Evolutionary conservation across 2,797 vertebrate species (phyloP).

Genomic region (Onychomys arenicola): DNA sequence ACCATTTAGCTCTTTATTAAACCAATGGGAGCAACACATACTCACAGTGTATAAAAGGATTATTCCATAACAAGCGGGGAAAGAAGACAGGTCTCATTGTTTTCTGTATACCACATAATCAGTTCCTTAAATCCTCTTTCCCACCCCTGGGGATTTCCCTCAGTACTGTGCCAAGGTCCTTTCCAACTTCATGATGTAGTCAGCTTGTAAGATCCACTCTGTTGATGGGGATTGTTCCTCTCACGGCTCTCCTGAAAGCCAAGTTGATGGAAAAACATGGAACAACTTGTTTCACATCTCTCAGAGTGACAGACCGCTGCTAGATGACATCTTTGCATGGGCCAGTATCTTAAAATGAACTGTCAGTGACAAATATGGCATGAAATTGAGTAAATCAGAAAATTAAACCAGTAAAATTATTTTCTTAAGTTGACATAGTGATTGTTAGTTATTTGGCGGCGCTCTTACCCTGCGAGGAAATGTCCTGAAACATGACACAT

Average conservation of each 20-base stretch:
- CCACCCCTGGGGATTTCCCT: background rate
- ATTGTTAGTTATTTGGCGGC: too few species aligned
- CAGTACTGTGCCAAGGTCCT: constrained; percentile 11
- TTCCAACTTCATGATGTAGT: background rate
- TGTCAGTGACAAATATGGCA: constrained; percentile 33
- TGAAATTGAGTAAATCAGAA: constrained; percentile 54
- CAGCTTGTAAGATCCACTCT: background rate
- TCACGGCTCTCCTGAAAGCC: constrained; percentile 47
- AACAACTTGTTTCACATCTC: constrained; percentile 50
- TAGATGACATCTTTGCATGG: background rate
- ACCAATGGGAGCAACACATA: background rate
- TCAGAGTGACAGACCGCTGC: background rate
- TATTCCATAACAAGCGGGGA: background rate
- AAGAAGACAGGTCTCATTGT: background rate
- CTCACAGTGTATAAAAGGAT: background rate
- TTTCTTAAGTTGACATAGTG: background rate
- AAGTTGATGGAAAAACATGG: background rate
- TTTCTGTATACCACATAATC: background rate
- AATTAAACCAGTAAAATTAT: constrained; percentile 15
- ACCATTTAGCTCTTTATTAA: background rate
- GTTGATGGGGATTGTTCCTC: constrained; percentile 22
- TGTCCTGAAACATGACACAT: too few species aligned
- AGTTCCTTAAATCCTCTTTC: constrained; percentile 20
- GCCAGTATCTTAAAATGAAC: constrained; percentile 34
- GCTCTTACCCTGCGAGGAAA: too few species aligned